A percentile compares a stretch with the other conserved stretches of the same genome.
Evolutionary conservation across 1,140 invertebrate genomes (phyloP).

Genomic region (Conus ventricosus): DNA sequence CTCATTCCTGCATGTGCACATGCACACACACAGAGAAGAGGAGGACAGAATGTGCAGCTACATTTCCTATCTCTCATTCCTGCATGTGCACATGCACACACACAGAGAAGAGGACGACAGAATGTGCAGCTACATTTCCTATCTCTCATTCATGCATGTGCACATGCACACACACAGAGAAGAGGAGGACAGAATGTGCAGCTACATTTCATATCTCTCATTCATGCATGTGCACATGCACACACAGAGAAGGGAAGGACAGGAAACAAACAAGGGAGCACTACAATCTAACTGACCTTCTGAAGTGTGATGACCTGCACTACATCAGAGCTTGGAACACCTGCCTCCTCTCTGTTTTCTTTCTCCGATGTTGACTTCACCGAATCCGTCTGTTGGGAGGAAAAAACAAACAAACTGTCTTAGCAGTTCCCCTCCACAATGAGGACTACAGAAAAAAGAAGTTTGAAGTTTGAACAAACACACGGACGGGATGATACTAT

Average conservation of each 20-base stretch:
- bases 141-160: background rate
- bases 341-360: conserved; percentile 5
- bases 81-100: background rate
- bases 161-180: background rate
- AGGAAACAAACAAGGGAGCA: background rate
- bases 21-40: background rate
- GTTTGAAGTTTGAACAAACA: too few relatives aligned
- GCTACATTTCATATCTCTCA: background rate
- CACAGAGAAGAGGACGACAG: background rate
- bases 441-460: too few relatives aligned
- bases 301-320: conserved; percentile 57
- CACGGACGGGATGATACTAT: too few relatives aligned
- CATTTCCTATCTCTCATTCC: background rate
- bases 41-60: background rate
- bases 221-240: background rate
- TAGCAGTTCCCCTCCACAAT: too few relatives aligned
- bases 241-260: background rate
- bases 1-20: background rate
- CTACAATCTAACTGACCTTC: conserved; percentile 47
- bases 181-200: too few relatives aligned
- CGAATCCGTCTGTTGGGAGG: background rate
- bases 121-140: too few relatives aligned
- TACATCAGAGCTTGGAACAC: conserved; percentile 43
- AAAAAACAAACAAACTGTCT: background rate
- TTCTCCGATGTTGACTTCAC: background rate